phyloP scores from a whole-genome alignment of 1,140 invertebrate species.

The Coptotermes formosanus region DNA sequence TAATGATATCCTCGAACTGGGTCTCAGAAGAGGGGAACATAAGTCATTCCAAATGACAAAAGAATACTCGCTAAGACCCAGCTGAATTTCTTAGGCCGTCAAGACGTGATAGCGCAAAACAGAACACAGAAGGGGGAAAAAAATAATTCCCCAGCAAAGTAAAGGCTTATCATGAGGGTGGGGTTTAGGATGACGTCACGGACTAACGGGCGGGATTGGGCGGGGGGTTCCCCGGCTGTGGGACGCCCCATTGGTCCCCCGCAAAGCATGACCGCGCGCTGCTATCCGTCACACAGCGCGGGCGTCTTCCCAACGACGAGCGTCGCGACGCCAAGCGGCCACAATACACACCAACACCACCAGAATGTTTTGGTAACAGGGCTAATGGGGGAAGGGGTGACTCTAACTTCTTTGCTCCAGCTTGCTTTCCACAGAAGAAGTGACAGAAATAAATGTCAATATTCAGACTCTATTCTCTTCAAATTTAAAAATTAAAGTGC shows the following conservation, averaged over 20 bases:
- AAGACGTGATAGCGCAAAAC: background rate
- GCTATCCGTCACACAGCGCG: slow-evolving; percentile 19
- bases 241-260: slow-evolving; percentile 41
- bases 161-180: slow-evolving; percentile 33
- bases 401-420: too few relatives aligned
- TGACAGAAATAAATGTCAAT: too few relatives aligned
- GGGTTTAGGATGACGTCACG: slow-evolving; percentile 31
- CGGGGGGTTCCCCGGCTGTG: slow-evolving; percentile 33
- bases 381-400: background rate
- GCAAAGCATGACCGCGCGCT: slow-evolving; percentile 39
- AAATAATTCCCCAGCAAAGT: background rate
- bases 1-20: too few relatives aligned
- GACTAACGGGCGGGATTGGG: slow-evolving; percentile 29
- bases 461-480: too few relatives aligned
- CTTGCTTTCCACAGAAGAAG: too few relatives aligned
- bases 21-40: background rate
- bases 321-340: slow-evolving; percentile 12
- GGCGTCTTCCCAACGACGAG: slow-evolving; percentile 1
- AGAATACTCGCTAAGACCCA: background rate
- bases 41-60: background rate
- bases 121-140: background rate
- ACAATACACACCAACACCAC: background rate
- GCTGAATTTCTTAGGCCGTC: background rate
- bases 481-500: too few relatives aligned
- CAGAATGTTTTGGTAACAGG: background rate